These are phyloP conservation scores for Champsocephalus esox DNA, from an alignment of 2,797 vertebrate species.

Conservation along the genomic window DNA sequence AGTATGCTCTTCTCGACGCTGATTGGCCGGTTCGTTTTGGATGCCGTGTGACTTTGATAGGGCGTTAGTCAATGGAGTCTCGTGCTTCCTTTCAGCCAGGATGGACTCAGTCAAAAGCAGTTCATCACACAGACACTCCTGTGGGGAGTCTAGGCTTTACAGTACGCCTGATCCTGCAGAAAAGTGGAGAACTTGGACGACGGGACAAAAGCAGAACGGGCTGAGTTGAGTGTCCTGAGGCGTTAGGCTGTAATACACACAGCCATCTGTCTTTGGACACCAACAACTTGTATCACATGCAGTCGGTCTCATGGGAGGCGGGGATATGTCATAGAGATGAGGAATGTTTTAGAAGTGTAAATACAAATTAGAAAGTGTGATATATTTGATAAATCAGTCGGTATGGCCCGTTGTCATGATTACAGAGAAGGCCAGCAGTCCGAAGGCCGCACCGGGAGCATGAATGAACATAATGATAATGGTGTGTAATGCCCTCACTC, in stretches of 20 bases:
- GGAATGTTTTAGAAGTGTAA: too few species aligned
- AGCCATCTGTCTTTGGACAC: slow-evolving; percentile 39
- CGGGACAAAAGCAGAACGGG: slow-evolving; percentile 6
- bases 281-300: slow-evolving; percentile 18
- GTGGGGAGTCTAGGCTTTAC: slow-evolving; percentile 37
- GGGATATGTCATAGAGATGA: background rate
- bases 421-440: background rate
- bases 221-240: slow-evolving; percentile 13
- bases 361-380: background rate
- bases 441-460: slow-evolving; percentile 1
- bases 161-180: slow-evolving; percentile 20
- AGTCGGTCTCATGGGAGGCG: background rate
- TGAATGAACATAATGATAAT: slow-evolving; percentile 27
- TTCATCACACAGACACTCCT: background rate
- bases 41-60: too few species aligned
- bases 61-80: too few species aligned
- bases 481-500: slow-evolving; percentile 20
- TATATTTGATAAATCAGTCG: background rate
- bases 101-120: background rate
- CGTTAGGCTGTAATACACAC: slow-evolving; percentile 35
- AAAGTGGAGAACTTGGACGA: slow-evolving; percentile 20
- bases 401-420: background rate
- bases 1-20: too few species aligned
- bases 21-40: too few species aligned
- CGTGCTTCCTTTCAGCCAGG: background rate